phyloP scores from a whole-genome alignment of 2,888 invertebrate genomes.

The Thysanoteuthis rhombus region DNA sequence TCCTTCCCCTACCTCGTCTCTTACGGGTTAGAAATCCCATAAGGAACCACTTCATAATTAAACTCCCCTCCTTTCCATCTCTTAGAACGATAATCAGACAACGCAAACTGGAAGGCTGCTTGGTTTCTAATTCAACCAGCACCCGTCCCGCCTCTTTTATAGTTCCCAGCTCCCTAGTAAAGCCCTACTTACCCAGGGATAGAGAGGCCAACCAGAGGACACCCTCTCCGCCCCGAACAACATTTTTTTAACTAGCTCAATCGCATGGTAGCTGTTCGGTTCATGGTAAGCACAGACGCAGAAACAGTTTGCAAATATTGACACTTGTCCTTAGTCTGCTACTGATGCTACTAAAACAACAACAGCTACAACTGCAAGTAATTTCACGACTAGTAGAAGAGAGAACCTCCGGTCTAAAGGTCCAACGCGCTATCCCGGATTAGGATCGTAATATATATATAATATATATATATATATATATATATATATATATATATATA shows the following conservation, averaged over 20 bases:
- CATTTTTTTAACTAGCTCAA: background rate
- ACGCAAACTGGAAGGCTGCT: background rate
- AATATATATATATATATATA: too few species aligned
- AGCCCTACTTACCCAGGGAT: background rate
- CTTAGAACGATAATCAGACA: background rate
- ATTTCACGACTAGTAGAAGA: background rate
- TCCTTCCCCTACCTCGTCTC: background rate
- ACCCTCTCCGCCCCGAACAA: background rate
- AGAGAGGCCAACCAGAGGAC: background rate
- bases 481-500: too few species aligned
- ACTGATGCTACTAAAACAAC: background rate
- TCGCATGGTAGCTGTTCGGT: background rate
- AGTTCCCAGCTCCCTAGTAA: background rate
- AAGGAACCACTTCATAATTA: constrained; percentile 12
- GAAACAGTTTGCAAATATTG: background rate
- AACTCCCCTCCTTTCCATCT: background rate
- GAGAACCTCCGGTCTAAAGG: background rate
- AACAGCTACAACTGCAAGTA: background rate
- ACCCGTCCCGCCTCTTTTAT: background rate
- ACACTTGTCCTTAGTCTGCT: background rate
- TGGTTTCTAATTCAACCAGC: background rate
- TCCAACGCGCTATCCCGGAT: too few species aligned
- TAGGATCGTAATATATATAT: too few species aligned
- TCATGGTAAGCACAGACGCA: background rate
- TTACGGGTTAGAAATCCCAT: background rate